phyloP scores from a whole-genome alignment of 2,113 vertebrate species.

The Nansenia antarctica region DNA sequence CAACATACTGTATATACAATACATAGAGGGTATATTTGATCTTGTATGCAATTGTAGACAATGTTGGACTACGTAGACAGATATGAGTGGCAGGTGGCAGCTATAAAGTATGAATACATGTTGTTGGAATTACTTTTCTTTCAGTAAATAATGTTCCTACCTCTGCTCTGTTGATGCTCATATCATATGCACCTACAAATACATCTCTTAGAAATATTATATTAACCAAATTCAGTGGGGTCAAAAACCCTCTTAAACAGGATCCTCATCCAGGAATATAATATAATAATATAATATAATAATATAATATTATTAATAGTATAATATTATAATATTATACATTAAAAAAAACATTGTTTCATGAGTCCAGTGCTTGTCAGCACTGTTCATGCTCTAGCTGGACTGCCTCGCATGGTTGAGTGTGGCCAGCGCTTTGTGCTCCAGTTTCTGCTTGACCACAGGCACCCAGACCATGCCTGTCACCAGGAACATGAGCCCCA shows the following conservation, averaged over 20 bases:
- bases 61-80: too few relatives aligned
- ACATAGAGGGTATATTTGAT: background rate
- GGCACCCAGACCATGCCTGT: conserved; percentile 34
- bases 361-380: background rate
- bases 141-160: too few relatives aligned
- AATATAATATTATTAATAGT: too few relatives aligned
- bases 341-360: background rate
- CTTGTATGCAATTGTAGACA: too few relatives aligned
- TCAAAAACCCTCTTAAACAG: background rate
- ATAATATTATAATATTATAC: background rate
- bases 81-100: too few relatives aligned
- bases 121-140: too few relatives aligned
- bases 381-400: conserved; percentile 4
- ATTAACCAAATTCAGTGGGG: background rate
- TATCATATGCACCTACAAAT: too few relatives aligned
- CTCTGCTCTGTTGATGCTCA: too few relatives aligned
- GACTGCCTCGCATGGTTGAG: conserved; percentile 8
- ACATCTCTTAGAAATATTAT: background rate
- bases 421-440: conserved; percentile 9
- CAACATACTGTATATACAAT: background rate
- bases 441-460: conserved; percentile 34
- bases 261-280: too few relatives aligned
- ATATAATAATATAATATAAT: too few relatives aligned
- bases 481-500: conserved; percentile 45
- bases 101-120: too few relatives aligned